Base-by-base conservation (phyloP, 2,113 vertebrate species). In the Python bivittatus region DNA sequence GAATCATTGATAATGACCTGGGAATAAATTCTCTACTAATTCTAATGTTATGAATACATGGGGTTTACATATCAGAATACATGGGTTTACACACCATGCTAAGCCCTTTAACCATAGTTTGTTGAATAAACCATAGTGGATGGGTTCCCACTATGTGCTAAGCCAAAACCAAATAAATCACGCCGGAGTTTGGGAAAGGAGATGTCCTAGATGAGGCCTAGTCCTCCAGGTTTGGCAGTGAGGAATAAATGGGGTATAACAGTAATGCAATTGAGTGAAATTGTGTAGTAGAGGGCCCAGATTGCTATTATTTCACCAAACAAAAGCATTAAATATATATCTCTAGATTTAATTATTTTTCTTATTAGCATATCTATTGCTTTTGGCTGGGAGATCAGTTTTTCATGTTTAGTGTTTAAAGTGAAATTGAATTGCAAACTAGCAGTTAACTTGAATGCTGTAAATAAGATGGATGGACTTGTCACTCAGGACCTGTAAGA, bases 271-370 rank as follows among this genome's bases (percentile, higher is more conserved):
- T n/a, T 25, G 61, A 48, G 22, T 10, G 23, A 56, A 6, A 17
- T 79, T 38, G 72, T 27, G n/a, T 52, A 56, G 29, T 4, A 11
- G 4, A 6, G 7, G 15, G 42, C 8, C 0, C 29, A 61, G n/a
- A 61, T 52, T 10, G 56, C 0, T 6, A 53, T 38, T 6, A 61
- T 57, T 44, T 2, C 29, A 0, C 5, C 86, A 53, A 3, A 52
- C 92, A 10, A 52, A 91, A 38, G 1, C 0, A 1, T 90, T 33
- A 25, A 44, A 64, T 84, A 56, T 13, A 22, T 42, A 84, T 84
- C 52, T 91, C 7, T 4, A 64, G 56, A 56, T 38, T 83, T 44
- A 84, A 86, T 90, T 93, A 68, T 94, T 87, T 91, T 91, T 93
- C 1, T 86, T 38, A 0, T 11, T 64, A 9, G 61, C 25, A 0